phyloP scores from a whole-genome alignment of 2,888 invertebrate species.

The Bugula neritina region DNA sequence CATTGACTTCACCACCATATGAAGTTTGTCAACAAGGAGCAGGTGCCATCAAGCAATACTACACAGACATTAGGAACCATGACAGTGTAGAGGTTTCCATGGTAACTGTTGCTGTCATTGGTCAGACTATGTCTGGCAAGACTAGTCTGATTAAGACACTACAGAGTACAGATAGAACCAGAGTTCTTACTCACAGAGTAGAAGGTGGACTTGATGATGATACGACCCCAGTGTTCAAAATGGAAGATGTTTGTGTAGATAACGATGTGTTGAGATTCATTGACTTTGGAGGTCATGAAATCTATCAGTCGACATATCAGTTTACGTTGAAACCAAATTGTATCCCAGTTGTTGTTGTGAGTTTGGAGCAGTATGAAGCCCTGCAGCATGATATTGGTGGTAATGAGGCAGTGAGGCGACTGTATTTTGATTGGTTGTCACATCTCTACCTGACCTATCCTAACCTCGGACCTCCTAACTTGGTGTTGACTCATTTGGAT shows the following conservation, averaged over 20 bases:
- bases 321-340: background rate
- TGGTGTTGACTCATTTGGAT: background rate
- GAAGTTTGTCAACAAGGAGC: background rate
- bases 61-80: background rate
- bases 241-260: background rate
- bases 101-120: background rate
- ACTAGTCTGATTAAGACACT: background rate
- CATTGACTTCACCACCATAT: background rate
- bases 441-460: background rate
- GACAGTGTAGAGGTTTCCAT: background rate
- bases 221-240: background rate
- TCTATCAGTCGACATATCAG: background rate
- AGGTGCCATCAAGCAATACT: background rate
- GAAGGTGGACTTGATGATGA: background rate
- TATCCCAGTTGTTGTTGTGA: background rate
- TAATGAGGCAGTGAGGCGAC: background rate
- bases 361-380: background rate
- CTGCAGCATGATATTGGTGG: background rate
- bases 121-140: background rate
- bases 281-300: background rate
- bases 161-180: background rate
- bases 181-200: background rate
- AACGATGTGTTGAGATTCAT: background rate
- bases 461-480: background rate
- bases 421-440: background rate